phyloP scores from a whole-genome alignment of 2,888 invertebrate species.

The Tinea semifulvella region DNA sequence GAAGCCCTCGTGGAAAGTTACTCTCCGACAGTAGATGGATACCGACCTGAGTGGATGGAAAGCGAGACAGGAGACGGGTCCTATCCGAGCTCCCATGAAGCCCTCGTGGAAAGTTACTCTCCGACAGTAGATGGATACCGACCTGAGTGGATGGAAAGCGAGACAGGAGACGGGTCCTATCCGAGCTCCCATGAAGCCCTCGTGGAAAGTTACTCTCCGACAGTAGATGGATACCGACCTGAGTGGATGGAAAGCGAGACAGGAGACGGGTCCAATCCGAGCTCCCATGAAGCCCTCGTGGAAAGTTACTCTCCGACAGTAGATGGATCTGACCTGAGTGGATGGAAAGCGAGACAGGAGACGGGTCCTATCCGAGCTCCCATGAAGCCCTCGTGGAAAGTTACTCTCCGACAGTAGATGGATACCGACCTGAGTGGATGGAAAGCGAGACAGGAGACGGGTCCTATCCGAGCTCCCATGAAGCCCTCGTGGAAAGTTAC shows the following conservation, averaged over 20 bases:
- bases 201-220: too few relatives aligned
- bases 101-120: slow-evolving; percentile 95
- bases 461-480: slow-evolving; percentile 86
- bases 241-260: slow-evolving; percentile 90
- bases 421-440: slow-evolving; percentile 81
- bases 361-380: slow-evolving; percentile 87
- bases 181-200: slow-evolving; percentile 89
- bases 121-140: too few relatives aligned
- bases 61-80: slow-evolving; percentile 85
- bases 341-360: slow-evolving; percentile 89
- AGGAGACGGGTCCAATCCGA: slow-evolving; percentile 86
- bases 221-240: too few relatives aligned
- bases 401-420: too few relatives aligned
- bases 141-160: slow-evolving; percentile 86
- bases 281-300: slow-evolving; percentile 93
- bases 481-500: slow-evolving; percentile 95
- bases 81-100: slow-evolving; percentile 87
- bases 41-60: slow-evolving; percentile 85
- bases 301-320: too few relatives aligned
- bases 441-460: slow-evolving; percentile 88
- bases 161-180: slow-evolving; percentile 89
- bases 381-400: slow-evolving; percentile 94
- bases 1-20: slow-evolving; percentile 93
- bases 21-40: too few relatives aligned
- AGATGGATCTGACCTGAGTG: too few relatives aligned